Evolutionary conservation across 2,888 invertebrate species (phyloP).

Genomic region (Epicampocera succincta): DNA sequence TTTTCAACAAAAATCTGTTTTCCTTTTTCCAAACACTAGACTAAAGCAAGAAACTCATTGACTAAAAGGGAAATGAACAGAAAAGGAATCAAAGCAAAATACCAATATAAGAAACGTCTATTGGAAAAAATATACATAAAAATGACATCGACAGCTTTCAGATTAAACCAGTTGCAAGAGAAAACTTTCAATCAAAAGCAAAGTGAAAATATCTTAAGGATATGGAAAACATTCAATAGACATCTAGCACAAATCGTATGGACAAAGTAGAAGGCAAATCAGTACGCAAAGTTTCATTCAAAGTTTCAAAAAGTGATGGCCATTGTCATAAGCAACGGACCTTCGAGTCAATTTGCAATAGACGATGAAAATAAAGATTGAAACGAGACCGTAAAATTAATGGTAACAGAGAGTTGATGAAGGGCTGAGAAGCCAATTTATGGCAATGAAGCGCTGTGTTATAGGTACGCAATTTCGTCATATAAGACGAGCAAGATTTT

Average conservation of each 20-base stretch:
- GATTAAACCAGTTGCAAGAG: slow-evolving; percentile 20
- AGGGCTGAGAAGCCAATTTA: too few relatives aligned
- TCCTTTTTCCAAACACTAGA: not conserved
- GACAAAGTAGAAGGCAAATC: slow-evolving; percentile 25
- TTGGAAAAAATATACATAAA: slow-evolving; percentile 4
- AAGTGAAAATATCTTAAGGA: slow-evolving; percentile 25
- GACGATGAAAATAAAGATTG: not conserved
- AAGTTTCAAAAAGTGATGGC: not conserved
- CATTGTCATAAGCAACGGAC: not conserved
- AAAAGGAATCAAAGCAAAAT: slow-evolving; percentile 44
- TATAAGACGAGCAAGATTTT: too few relatives aligned
- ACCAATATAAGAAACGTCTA: slow-evolving; percentile 46
- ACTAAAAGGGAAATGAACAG: slow-evolving; percentile 50
- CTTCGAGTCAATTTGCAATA: not conserved
- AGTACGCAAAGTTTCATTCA: not conserved
- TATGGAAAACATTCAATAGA: slow-evolving; percentile 24
- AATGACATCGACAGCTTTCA: slow-evolving; percentile 59
- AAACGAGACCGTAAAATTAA: not conserved
- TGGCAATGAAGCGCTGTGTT: too few relatives aligned
- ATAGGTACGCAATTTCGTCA: too few relatives aligned
- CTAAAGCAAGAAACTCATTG: not conserved
- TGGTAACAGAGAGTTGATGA: not conserved
- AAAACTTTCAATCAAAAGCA: slow-evolving; percentile 42
- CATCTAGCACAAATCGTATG: not conserved
- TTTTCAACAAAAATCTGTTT: not conserved